Evolutionary conservation across 2,888 invertebrate species (phyloP).

Genomic region (Torymus auratus): DNA sequence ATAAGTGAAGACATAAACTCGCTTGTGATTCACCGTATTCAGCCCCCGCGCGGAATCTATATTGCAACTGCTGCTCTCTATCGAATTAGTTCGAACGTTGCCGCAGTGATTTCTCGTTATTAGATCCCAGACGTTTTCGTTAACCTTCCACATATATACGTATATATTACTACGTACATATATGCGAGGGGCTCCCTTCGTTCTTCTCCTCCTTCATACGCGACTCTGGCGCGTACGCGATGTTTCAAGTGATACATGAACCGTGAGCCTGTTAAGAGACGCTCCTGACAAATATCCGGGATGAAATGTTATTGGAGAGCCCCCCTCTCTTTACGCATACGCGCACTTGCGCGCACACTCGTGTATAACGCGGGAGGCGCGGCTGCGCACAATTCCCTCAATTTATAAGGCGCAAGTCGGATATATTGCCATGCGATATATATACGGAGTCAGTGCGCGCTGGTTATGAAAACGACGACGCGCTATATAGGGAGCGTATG

Average conservation of each 20-base stretch:
- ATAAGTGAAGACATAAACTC: constrained; percentile 18
- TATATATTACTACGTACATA: neutral
- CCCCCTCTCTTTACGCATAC: no score
- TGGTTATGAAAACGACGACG: constrained; percentile 43
- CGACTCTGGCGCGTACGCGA: neutral
- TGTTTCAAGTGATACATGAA: constrained; percentile 49
- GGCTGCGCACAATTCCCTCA: constrained; percentile 37
- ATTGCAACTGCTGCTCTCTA: neutral
- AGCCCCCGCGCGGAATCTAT: neutral
- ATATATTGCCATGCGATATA: constrained; percentile 30
- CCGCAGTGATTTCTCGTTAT: neutral
- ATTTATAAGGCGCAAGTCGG: constrained; percentile 46
- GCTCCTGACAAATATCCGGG: constrained; percentile 41
- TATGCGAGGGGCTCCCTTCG: neutral
- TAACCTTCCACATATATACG: neutral
- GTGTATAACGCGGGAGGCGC: constrained; percentile 5
- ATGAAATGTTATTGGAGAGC: constrained; percentile 48
- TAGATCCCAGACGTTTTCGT: neutral
- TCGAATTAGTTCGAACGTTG: constrained; percentile 16
- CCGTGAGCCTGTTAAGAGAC: constrained; percentile 47
- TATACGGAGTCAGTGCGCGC: neutral
- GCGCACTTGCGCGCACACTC: neutral
- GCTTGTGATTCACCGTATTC: constrained; percentile 15
- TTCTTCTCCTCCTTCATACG: neutral
- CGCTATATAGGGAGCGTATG: no score